Evolutionary conservation across 2,888 invertebrate genomes (phyloP), one percentile per base, ranked within the genome.

Genomic region (Gnatocerus cornutus): DNA sequence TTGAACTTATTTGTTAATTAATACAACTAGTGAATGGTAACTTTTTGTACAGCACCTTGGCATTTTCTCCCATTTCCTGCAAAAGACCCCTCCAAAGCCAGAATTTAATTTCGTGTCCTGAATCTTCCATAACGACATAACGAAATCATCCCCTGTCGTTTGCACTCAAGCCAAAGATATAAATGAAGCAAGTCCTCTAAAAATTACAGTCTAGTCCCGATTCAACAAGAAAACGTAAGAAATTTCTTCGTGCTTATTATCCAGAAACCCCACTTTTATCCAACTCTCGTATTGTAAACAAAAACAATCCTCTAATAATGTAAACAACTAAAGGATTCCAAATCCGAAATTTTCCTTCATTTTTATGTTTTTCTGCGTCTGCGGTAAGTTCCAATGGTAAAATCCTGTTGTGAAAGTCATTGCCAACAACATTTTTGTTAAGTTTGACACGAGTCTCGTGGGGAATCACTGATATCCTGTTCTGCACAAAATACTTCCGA

Each of bases 351-450:
- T 21, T 21, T 21, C 21, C 21, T 21, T 21, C 21, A 21, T 21
- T 21, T 7, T 43, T 13, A 43, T 14, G 14, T 12, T 43, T 43
- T 14, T 2, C 33, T n/a, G 33, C 33, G 9, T 33, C 33, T 33
- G 33, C 6, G 33, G 33, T 33, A n/a, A 33, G 7, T n/a, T 33
- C 33, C 33, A 33, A n/a, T n/a, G 33, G 33, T 9, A 12, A 52
- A 46, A 62, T 63, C 68, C 56, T 56, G 63, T 63, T 69, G 12
- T 63, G 56, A 68, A 63, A 68, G 68, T 69, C 68, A 69, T 69
- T 69, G 68, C 68, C 33, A 64, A 69, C 68, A 43, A 64, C 48
- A 59, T 52, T 46, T 56, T 46, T 63, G 13, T 58, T n/a, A 58
- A 65, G 50, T 55, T 55, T 37, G 30, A 37, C 52, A 39, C 16